Percentiles rank a stretch among this genome's conserved stretches.
These are phyloP conservation scores for Limenitis camilla DNA, from an alignment of 2,888 invertebrate species.

Conservation along the genomic window DNA sequence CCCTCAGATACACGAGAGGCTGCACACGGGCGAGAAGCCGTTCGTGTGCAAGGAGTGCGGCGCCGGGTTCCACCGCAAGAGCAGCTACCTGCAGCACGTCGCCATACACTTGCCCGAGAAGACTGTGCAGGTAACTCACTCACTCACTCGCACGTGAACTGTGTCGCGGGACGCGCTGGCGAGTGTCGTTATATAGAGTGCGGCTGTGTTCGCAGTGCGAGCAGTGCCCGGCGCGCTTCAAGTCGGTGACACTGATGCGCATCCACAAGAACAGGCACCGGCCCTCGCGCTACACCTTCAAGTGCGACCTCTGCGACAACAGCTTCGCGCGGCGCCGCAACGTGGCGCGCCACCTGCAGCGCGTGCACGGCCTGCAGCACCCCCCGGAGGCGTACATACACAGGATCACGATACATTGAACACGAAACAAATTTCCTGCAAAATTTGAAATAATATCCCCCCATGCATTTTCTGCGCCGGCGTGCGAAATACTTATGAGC, in stretches of 20 bases:
- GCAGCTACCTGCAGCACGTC: constrained; percentile 57
- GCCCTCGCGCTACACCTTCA: constrained; percentile 44
- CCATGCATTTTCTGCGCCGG: too few species aligned
- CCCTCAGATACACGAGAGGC: constrained; percentile 33
- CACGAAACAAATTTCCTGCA: too few species aligned
- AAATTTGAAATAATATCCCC: too few species aligned
- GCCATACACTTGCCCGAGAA: constrained; percentile 61
- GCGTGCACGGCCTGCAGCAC: constrained; percentile 45
- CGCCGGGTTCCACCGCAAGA: constrained; percentile 55
- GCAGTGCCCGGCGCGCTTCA: constrained; percentile 52
- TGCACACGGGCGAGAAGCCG: constrained; percentile 92
- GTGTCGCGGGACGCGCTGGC: too few species aligned
- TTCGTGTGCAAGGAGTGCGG: constrained; percentile 97
- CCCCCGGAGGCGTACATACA: constrained; percentile 24
- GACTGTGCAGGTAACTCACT: constrained; percentile 48
- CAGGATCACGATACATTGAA: constrained; percentile 33
- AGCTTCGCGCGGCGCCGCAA: constrained; percentile 54
- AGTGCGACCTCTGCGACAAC: constrained; percentile 41
- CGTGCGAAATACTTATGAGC: too few species aligned
- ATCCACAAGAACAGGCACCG: constrained; percentile 53
- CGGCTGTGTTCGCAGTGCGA: too few species aligned
- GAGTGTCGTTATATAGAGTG: too few species aligned
- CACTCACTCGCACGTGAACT: too few species aligned
- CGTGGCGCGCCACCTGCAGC: constrained; percentile 47
- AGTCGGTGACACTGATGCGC: constrained; percentile 55